phyloP scores from a whole-genome alignment of 2,113 vertebrate genomes.

The Takifugu bimaculatus region DNA sequence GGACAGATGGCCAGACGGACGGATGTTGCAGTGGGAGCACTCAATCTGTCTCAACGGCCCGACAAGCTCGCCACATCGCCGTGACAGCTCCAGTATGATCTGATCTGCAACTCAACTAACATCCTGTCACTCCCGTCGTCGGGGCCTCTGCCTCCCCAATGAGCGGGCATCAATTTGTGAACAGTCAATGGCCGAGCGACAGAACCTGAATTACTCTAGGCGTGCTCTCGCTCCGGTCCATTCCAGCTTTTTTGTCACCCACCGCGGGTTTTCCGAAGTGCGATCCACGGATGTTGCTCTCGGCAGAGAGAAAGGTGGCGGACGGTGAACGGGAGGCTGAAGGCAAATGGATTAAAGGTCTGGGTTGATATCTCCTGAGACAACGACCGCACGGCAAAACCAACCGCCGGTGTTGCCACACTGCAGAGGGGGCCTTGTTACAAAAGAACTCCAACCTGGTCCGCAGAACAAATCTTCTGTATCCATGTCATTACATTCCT shows the following conservation, averaged over 20 bases:
- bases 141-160: constrained; percentile 39
- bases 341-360: constrained; percentile 49
- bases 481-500: neutral
- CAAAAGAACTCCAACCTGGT: constrained; percentile 8
- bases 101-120: constrained; percentile 67
- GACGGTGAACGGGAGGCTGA: constrained; percentile 15
- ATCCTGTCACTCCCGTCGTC: constrained; percentile 52
- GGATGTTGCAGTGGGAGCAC: constrained; percentile 40
- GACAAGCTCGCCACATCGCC: constrained; percentile 52
- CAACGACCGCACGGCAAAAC: constrained; percentile 19
- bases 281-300: constrained; percentile 17
- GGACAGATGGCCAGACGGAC: neutral
- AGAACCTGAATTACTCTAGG: constrained; percentile 50
- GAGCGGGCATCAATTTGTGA: constrained; percentile 54
- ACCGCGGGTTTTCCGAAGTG: no score
- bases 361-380: constrained; percentile 30
- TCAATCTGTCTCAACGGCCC: constrained; percentile 72
- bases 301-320: constrained; percentile 31
- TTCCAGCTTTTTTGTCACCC: constrained; percentile 3
- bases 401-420: constrained; percentile 17
- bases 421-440: constrained; percentile 9
- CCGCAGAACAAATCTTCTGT: neutral
- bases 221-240: neutral
- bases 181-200: constrained; percentile 43
- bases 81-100: constrained; percentile 66